Evolutionary conservation across 2,888 invertebrate species (phyloP).

Genomic region (Plebejus argus): DNA sequence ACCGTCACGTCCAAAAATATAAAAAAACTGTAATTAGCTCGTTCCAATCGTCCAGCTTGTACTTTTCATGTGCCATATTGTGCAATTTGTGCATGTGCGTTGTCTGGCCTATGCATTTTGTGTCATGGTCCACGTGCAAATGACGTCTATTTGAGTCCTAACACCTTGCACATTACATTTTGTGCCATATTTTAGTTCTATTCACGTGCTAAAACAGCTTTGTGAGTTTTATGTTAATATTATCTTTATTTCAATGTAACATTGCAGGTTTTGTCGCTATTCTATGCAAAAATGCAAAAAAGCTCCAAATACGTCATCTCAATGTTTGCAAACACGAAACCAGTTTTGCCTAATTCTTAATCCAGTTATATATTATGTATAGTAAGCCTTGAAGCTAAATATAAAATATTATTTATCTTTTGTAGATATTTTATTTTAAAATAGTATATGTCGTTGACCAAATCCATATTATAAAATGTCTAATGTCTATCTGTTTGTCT

Average conservation of each 20-base stretch:
- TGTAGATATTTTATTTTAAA: neutral
- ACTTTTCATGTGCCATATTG: too few species aligned
- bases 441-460: neutral
- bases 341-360: neutral
- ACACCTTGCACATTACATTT: too few species aligned
- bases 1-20: too few species aligned
- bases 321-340: constrained; percentile 2
- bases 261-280: neutral
- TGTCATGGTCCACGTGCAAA: too few species aligned
- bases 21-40: too few species aligned
- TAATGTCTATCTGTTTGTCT: too few species aligned
- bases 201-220: neutral
- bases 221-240: neutral
- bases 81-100: too few species aligned
- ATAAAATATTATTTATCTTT: neutral
- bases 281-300: neutral
- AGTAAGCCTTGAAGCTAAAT: neutral
- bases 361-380: neutral
- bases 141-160: too few species aligned
- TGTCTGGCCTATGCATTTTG: too few species aligned
- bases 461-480: neutral
- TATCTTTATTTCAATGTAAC: neutral
- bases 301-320: constrained; percentile 1
- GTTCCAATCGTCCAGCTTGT: too few species aligned
- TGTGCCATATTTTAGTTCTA: too few species aligned